These are phyloP conservation scores for Ichneumoninae sp. DNA, from an alignment of 2,888 invertebrate genomes.

Conservation along the genomic window DNA sequence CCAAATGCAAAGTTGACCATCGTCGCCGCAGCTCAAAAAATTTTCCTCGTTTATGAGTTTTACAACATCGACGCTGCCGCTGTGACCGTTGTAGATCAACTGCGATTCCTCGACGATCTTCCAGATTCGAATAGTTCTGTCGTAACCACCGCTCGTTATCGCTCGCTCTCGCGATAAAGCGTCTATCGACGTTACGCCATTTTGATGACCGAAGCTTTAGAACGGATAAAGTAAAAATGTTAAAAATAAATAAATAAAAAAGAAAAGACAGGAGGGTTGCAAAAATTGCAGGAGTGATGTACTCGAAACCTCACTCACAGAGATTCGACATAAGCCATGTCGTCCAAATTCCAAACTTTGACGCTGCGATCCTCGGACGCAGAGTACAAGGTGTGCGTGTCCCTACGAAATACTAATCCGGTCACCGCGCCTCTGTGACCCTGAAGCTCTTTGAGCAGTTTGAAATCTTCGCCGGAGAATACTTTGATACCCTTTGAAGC, in stretches of 20 bases:
- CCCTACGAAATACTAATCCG: constrained; percentile 93
- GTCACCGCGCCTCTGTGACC: constrained; percentile 91
- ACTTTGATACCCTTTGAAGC: constrained; percentile 90
- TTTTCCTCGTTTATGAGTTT: constrained; percentile 96
- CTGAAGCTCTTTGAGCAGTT: constrained; percentile 91
- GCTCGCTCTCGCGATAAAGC: constrained; percentile 94
- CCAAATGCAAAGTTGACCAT: constrained; percentile 95
- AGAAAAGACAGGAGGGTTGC: not conserved
- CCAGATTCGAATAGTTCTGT: constrained; percentile 95
- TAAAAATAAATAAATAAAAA: not conserved
- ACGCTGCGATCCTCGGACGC: constrained; percentile 92
- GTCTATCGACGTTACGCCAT: constrained; percentile 94
- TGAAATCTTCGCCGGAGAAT: constrained; percentile 92
- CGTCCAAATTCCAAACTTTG: constrained; percentile 98
- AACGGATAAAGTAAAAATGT: constrained; percentile 43
- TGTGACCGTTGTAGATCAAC: constrained; percentile 94
- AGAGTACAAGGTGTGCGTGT: constrained; percentile 94
- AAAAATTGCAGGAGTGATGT: not conserved
- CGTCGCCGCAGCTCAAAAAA: constrained; percentile 96
- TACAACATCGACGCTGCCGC: constrained; percentile 94
- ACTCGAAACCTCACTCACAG: constrained; percentile 85
- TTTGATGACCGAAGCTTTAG: constrained; percentile 93
- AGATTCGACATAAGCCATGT: constrained; percentile 98
- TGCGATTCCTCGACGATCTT: constrained; percentile 99
- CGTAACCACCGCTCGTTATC: constrained; percentile 95